Conservation (phyloP, 2,797 vertebrate genomes). For the Sebastiscus albofasciatus region DNA sequence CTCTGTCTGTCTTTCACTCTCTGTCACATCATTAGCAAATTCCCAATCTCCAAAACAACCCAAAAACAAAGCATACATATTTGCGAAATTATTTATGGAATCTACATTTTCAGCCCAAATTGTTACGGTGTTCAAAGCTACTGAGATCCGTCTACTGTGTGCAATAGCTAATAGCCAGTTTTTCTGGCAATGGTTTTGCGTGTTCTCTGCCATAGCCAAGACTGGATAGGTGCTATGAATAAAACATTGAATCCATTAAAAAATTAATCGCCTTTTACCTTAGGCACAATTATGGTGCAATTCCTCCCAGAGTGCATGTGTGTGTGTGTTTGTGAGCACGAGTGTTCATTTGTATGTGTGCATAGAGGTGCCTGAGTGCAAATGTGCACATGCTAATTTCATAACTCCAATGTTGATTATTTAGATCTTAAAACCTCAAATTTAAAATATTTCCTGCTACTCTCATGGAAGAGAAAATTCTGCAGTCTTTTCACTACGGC, state of each 20-base stretch:
- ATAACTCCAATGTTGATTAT: slow-evolving; percentile 16
- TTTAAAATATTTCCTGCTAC: background rate
- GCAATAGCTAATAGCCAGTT: slow-evolving; percentile 50
- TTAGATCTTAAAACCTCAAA: slow-evolving; percentile 1
- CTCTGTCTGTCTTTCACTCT: slow-evolving; percentile 17
- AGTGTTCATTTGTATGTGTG: slow-evolving; percentile 16
- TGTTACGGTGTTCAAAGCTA: slow-evolving; percentile 17
- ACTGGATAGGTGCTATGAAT: slow-evolving; percentile 80
- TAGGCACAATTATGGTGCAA: slow-evolving; percentile 80
- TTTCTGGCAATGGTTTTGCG: slow-evolving; percentile 46
- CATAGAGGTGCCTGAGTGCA: background rate
- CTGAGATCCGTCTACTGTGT: slow-evolving; percentile 23
- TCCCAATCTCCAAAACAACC: background rate
- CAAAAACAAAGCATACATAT: slow-evolving; percentile 5
- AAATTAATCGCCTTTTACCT: slow-evolving; percentile 82
- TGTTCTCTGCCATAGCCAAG: slow-evolving; percentile 65
- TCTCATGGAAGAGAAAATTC: background rate
- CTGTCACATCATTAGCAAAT: slow-evolving; percentile 13
- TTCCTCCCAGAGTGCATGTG: slow-evolving; percentile 57
- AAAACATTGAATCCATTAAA: slow-evolving; percentile 85
- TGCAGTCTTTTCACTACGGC: background rate
- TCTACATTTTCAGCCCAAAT: slow-evolving; percentile 15
- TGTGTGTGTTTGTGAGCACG: slow-evolving; percentile 21
- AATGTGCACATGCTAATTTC: slow-evolving; percentile 21
- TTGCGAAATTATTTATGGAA: slow-evolving; percentile 23